phyloP scores from a whole-genome alignment of 2,797 vertebrate species.

The Esox lucius region DNA sequence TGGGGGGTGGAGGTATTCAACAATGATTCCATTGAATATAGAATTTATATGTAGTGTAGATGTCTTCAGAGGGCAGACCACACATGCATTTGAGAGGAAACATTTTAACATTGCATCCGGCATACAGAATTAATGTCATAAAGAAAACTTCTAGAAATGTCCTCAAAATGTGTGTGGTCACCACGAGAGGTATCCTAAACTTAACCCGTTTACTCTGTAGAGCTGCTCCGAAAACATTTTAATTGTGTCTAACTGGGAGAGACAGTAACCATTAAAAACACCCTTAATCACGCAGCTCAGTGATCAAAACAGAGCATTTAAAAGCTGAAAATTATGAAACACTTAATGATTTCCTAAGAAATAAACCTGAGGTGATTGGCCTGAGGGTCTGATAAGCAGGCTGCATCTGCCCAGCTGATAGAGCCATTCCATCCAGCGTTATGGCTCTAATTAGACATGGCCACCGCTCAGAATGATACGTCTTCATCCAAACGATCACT shows the following conservation, averaged over 20 bases:
- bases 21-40: slow-evolving; percentile 17
- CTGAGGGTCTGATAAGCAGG: slow-evolving; percentile 56
- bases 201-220: not conserved
- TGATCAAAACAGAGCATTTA: slow-evolving; percentile 63
- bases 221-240: not conserved
- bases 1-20: slow-evolving; percentile 26
- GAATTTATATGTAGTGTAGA: not conserved
- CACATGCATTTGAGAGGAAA: slow-evolving; percentile 9
- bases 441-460: slow-evolving; percentile 68
- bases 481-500: slow-evolving; percentile 45
- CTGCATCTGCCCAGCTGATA: slow-evolving; percentile 55
- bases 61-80: not conserved
- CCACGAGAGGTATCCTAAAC: not conserved
- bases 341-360: slow-evolving; percentile 58
- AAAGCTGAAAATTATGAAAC: slow-evolving; percentile 64
- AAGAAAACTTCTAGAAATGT: slow-evolving; percentile 26
- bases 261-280: slow-evolving; percentile 38
- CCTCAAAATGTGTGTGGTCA: slow-evolving; percentile 24
- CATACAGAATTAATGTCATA: not conserved
- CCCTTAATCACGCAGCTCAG: slow-evolving; percentile 47
- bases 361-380: slow-evolving; percentile 63
- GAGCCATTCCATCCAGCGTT: slow-evolving; percentile 59
- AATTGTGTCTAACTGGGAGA: slow-evolving; percentile 5
- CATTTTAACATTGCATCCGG: not conserved
- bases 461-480: slow-evolving; percentile 55